Evolutionary conservation across 2,113 vertebrate species (phyloP), one percentile per base, ranked within the genome.

Genomic region (Smithornis capensis): DNA sequence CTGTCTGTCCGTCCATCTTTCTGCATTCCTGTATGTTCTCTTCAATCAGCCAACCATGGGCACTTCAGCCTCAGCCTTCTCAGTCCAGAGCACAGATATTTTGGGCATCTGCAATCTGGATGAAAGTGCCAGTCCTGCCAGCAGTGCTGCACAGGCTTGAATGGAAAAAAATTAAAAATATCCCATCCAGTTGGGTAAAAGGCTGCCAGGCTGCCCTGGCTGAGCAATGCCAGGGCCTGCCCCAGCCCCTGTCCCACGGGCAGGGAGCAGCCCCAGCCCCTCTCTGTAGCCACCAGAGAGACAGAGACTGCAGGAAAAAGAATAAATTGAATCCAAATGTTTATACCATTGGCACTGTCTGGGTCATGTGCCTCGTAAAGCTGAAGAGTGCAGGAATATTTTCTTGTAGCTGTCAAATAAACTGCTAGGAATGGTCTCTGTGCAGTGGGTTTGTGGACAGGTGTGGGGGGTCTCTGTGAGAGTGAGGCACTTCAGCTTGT

Each of bases 81-180:
- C 79, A 59, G 71, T 28, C 80, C 60, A 65, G 67, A 62, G 80
- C 14, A 62, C 31, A 71, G 92, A 79, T 95, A 95, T 92, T 96
- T 93, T 83, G 87, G 76, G 90, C 59, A 80, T 67, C 77, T 89
- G 77, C 89, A 82, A 67, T 74, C 56, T 47, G 83, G 91, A 60
- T 0, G 9, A 92, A 77, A 50, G 64, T 52, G 25, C 42, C 59
- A 24, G 56, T 47, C 73, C 71, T 74, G 56, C 80, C 91, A 92
- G 68, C 67, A 89, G 75, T 68, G 50, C 85, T 94, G 71, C 52
- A 55, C 0, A 1, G 59, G 50, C 76, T 84, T 94, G 80, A 94
- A 89, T 91, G 93, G 89, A 83, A 93, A 95, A 69, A 63, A 91
- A 55, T 16, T 44, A 52, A 56, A 62, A 90, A 85, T 57, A 91